Evolutionary conservation across 2,888 invertebrate species (phyloP).

Genomic region (Volucella inflata): DNA sequence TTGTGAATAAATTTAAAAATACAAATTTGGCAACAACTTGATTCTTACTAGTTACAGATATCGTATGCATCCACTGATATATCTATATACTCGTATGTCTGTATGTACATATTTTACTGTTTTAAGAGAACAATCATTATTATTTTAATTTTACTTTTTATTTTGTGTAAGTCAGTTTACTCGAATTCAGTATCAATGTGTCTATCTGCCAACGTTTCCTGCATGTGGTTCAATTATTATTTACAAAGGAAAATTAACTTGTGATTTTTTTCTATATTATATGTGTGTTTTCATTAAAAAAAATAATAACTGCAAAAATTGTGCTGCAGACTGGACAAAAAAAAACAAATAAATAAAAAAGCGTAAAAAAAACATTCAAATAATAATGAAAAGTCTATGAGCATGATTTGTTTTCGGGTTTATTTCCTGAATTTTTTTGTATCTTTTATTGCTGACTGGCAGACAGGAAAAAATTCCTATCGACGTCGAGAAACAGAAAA

Average conservation of each 20-base stretch:
- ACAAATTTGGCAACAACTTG: slow-evolving; percentile 69
- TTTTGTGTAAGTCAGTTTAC: not conserved
- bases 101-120: not conserved
- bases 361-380: not conserved
- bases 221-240: slow-evolving; percentile 39
- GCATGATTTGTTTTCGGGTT: too few relatives aligned
- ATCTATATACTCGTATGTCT: not conserved
- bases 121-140: not conserved
- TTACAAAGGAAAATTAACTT: not conserved
- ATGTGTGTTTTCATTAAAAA: slow-evolving; percentile 12
- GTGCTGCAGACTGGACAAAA: not conserved
- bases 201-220: slow-evolving; percentile 8
- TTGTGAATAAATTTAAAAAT: slow-evolving; percentile 2
- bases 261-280: not conserved
- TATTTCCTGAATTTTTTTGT: too few relatives aligned
- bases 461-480: slow-evolving; percentile 1
- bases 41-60: slow-evolving; percentile 12
- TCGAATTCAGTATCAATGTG: slow-evolving; percentile 23
- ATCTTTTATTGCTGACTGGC: slow-evolving; percentile 17
- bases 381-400: not conserved
- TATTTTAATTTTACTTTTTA: not conserved
- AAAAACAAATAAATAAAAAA: slow-evolving; percentile 14
- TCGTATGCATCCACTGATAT: slow-evolving; percentile 5
- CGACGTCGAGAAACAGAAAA: not conserved
- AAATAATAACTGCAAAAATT: slow-evolving; percentile 12